These are phyloP conservation scores for Eilema sororculum DNA, from an alignment of 2,888 invertebrate genomes.

Conservation along the genomic window DNA sequence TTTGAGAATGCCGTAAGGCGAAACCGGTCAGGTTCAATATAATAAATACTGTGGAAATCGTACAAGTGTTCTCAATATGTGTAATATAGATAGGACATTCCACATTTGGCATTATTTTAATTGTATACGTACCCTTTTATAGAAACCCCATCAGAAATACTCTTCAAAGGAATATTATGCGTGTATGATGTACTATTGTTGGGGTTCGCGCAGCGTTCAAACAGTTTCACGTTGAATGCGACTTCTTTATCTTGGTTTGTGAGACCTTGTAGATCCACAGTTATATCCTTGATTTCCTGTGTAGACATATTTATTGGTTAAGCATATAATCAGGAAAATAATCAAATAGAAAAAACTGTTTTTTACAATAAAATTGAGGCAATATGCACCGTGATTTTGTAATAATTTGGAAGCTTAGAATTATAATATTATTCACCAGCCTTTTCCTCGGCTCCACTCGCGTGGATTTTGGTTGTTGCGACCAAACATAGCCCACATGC, in stretches of 20 bases:
- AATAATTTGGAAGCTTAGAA: not conserved
- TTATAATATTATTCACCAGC: too few relatives aligned
- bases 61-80: too few relatives aligned
- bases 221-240: not conserved
- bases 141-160: conserved; percentile 6
- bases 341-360: not conserved
- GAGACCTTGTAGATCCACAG: not conserved
- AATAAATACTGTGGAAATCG: too few relatives aligned
- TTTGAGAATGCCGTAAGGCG: too few relatives aligned
- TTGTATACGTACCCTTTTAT: conserved; percentile 9
- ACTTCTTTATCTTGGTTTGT: conserved; percentile 6
- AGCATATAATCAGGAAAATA: not conserved
- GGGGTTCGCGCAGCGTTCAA: not conserved
- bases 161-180: not conserved
- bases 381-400: not conserved
- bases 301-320: not conserved
- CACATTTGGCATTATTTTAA: too few relatives aligned
- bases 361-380: not conserved
- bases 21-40: too few relatives aligned
- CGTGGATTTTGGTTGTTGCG: too few relatives aligned
- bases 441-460: too few relatives aligned
- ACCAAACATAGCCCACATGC: too few relatives aligned
- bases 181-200: not conserved
- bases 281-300: conserved; percentile 9
- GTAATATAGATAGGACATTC: too few relatives aligned